Evolutionary conservation across 1,140 invertebrate species (phyloP), one percentile per base, ranked within the genome.

Genomic region (Drosophila kepulauana): DNA sequence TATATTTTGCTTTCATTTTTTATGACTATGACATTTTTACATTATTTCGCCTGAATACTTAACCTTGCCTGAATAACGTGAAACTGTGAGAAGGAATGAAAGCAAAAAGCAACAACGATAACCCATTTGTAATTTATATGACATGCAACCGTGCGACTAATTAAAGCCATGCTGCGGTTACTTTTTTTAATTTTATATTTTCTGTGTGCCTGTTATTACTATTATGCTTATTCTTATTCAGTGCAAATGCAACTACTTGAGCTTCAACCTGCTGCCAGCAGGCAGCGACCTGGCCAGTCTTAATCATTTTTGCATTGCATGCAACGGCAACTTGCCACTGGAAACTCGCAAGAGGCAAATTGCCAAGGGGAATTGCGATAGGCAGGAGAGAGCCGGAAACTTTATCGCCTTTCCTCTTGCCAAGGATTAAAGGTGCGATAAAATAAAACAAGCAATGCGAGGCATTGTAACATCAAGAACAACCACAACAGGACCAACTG

Each of bases 141-240:
- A 56, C 82, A 86, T 86, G 82, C 82, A 82, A 82, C 25, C 35
- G 45, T 46, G 59, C 65, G 70, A 81, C 84, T 87, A 87, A 87
- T 86, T 82, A 87, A 86, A 77, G 20, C 49, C 69, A 62, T 58
- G 52, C 49, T 62, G 56, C 15, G n/a, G 49, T 35, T 54, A 13
- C 30, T 33, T 35, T 4, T 51, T 48, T 35, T 41, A 49, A 65
- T 56, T 61, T 46, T 16, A 52, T 46, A 38, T 49, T 38, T 35
- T n/a, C n/a, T 16, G 52, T 16, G 52, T n/a, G n/a, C 6, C 25
- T n/a, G 5, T 52, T 52, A 52, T 33, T 52, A 35, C 20, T 48
- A 48, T 20, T 25, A 54, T 30, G 30, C 45, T 46, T 64, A 68
- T 62, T 20, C 45, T 68, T 65, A 48, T 70, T 56, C 49, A 8